phyloP scores from a whole-genome alignment of 2,797 vertebrate genomes.

The Poeciliopsis paucimaculata region DNA sequence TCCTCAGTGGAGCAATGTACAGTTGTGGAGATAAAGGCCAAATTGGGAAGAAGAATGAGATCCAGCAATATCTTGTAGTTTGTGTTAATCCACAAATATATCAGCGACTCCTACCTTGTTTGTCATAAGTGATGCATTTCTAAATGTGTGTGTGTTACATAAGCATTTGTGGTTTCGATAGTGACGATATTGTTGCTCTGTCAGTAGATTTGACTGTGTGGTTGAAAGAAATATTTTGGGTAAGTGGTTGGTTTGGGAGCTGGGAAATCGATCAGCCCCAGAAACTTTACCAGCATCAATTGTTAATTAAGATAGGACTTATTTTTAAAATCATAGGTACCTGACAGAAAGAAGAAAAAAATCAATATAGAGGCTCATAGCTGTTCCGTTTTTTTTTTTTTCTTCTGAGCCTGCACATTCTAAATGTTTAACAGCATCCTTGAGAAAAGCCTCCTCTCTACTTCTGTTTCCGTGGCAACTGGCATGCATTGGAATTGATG shows the following conservation, averaged over 20 bases:
- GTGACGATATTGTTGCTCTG: slow-evolving; percentile 20
- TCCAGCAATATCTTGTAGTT: neutral
- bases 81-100: neutral
- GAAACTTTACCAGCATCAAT: slow-evolving; percentile 23
- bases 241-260: slow-evolving; percentile 45
- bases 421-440: slow-evolving; percentile 78
- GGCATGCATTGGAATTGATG: slow-evolving; percentile 78
- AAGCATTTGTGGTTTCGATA: slow-evolving; percentile 17
- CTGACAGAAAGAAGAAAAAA: slow-evolving; percentile 7
- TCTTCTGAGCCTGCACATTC: slow-evolving; percentile 53
- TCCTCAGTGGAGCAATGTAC: slow-evolving; percentile 28
- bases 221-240: slow-evolving; percentile 29
- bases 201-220: slow-evolving; percentile 17
- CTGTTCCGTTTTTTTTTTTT: slow-evolving; percentile 22
- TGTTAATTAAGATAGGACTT: slow-evolving; percentile 3
- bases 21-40: slow-evolving; percentile 31
- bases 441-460: slow-evolving; percentile 75
- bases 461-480: slow-evolving; percentile 82
- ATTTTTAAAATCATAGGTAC: neutral
- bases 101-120: neutral
- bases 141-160: neutral
- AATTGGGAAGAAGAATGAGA: slow-evolving; percentile 7
- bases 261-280: slow-evolving; percentile 31
- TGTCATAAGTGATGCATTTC: slow-evolving; percentile 1
- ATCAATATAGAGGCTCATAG: slow-evolving; percentile 20